phyloP scores from a whole-genome alignment of 1,140 invertebrate genomes.

The Drosophila ercepeae region DNA sequence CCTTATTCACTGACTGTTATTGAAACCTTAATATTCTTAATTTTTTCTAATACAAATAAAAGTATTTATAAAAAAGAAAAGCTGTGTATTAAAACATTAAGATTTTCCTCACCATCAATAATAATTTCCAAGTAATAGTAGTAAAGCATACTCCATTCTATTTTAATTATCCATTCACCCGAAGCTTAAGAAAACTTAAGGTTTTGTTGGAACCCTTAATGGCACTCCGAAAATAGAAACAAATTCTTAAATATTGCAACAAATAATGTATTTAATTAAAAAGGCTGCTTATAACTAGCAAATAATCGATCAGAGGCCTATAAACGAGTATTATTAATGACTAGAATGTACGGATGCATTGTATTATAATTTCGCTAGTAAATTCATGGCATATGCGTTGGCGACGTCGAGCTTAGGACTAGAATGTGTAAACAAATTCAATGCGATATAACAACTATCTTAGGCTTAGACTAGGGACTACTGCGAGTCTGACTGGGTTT shows the following conservation, averaged over 20 bases:
- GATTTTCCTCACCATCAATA: too few species aligned
- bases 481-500: conserved; percentile 41
- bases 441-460: conserved; percentile 55
- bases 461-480: conserved; percentile 7
- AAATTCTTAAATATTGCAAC: conserved; percentile 61
- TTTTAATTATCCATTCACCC: too few species aligned
- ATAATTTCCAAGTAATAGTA: too few species aligned
- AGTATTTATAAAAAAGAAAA: conserved; percentile 3
- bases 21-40: conserved; percentile 30
- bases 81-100: too few species aligned
- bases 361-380: conserved; percentile 57
- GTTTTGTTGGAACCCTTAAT: too few species aligned
- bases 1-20: conserved; percentile 18
- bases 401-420: conserved; percentile 24
- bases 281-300: conserved; percentile 67
- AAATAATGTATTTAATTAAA: conserved; percentile 71
- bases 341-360: conserved; percentile 26
- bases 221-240: too few species aligned
- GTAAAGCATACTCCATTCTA: too few species aligned
- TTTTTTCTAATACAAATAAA: conserved; percentile 38
- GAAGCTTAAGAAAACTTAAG: too few species aligned
- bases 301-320: conserved; percentile 57
- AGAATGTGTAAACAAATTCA: conserved; percentile 49
- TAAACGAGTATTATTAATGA: conserved; percentile 45
- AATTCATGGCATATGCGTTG: conserved; percentile 49